Evolutionary conservation across 2,113 vertebrate genomes (phyloP).

Genomic region (Brachyhypopomus gauderio): DNA sequence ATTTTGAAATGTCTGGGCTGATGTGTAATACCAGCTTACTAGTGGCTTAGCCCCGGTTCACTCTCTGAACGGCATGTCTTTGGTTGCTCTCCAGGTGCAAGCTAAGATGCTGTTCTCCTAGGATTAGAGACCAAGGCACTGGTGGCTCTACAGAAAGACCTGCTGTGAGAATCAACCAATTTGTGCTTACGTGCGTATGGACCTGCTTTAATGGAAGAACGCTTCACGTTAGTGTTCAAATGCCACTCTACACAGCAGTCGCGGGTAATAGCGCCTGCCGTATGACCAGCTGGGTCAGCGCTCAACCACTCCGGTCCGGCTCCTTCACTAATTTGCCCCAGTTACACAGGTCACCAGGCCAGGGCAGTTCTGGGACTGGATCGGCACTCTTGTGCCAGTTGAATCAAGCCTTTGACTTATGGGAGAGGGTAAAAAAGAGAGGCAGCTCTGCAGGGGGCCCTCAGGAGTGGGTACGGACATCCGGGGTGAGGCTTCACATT

Average conservation of each 20-base stretch:
- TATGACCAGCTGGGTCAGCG: background rate
- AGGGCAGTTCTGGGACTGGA: background rate
- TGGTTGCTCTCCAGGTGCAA: constrained; percentile 47
- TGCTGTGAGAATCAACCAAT: background rate
- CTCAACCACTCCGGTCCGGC: background rate
- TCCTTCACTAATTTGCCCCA: constrained; percentile 8
- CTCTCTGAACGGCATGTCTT: constrained; percentile 35
- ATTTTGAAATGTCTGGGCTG: background rate
- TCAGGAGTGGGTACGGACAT: background rate
- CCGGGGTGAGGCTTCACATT: constrained; percentile 14
- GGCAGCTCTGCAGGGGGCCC: background rate
- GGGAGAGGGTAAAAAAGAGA: background rate
- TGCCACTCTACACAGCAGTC: background rate
- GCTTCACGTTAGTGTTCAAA: constrained; percentile 26
- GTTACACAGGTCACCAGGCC: background rate
- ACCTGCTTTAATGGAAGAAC: background rate
- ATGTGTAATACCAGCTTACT: constrained; percentile 1
- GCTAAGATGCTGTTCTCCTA: background rate
- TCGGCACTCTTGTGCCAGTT: background rate
- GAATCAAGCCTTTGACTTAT: background rate
- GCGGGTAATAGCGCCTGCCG: background rate
- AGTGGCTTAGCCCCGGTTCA: background rate
- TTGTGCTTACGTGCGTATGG: background rate
- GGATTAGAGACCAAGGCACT: constrained; percentile 30
- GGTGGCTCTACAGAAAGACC: background rate